Evolutionary conservation across 2,797 vertebrate species (phyloP).

Genomic region (Spondyliosoma cantharus): DNA sequence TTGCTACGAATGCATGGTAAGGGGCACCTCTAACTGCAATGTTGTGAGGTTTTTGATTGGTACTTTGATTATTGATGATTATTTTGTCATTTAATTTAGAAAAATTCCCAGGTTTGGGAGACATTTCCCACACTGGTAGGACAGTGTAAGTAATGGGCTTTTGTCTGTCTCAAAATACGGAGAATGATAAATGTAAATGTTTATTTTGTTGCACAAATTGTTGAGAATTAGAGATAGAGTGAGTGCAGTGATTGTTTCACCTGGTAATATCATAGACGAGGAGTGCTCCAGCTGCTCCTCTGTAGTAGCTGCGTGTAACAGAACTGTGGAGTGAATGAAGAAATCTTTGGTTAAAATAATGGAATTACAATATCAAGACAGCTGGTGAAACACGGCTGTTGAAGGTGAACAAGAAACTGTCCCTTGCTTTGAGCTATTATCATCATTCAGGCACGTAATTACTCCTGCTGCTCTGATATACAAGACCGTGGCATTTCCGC

Average conservation of each 20-base stretch:
- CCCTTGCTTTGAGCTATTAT: background rate
- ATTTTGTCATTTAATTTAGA: conserved; percentile 13
- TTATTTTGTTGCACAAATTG: conserved; percentile 1
- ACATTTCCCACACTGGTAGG: background rate
- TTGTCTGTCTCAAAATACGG: background rate
- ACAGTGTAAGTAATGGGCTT: background rate
- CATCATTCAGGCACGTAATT: background rate
- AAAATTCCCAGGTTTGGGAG: background rate
- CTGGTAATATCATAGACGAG: conserved; percentile 96
- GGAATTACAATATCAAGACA: background rate
- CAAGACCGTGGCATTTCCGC: background rate
- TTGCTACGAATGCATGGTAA: background rate
- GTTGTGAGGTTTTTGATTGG: background rate
- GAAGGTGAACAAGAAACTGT: background rate
- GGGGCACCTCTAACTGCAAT: background rate
- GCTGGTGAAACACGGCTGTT: background rate
- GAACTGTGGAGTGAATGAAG: conserved; percentile 80
- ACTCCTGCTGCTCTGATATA: background rate
- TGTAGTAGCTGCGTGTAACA: conserved; percentile 94
- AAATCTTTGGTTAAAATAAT: conserved; percentile 19
- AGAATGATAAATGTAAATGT: background rate
- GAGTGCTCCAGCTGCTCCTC: conserved; percentile 92
- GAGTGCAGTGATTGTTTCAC: conserved; percentile 69
- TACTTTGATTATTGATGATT: background rate
- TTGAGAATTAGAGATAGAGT: background rate